phyloP scores from a whole-genome alignment of 2,888 invertebrate species.

The Ernsta delagoae region DNA sequence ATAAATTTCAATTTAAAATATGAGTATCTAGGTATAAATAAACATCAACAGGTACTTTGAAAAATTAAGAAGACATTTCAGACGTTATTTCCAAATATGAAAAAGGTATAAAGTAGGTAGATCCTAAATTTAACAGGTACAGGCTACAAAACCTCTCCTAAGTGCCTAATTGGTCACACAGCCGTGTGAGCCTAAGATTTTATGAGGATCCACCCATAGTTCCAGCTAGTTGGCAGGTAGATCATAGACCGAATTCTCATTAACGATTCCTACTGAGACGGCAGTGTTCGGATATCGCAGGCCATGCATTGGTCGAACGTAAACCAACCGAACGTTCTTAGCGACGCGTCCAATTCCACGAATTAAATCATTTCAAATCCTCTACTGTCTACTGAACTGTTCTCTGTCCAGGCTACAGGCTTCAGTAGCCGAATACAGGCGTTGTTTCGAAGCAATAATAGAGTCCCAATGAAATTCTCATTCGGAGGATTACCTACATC shows the following conservation, averaged over 20 bases:
- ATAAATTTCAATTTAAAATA: too few relatives aligned
- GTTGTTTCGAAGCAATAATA: constrained; percentile 21
- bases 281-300: constrained; percentile 42
- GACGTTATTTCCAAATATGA: too few relatives aligned
- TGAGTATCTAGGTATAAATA: too few relatives aligned
- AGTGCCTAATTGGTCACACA: neutral
- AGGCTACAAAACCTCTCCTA: too few relatives aligned
- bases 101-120: too few relatives aligned
- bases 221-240: constrained; percentile 40
- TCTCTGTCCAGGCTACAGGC: constrained; percentile 15
- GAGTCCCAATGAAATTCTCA: constrained; percentile 3
- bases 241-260: constrained; percentile 46
- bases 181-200: neutral
- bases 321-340: constrained; percentile 34
- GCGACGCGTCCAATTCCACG: constrained; percentile 27
- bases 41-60: too few relatives aligned
- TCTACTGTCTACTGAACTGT: constrained; percentile 24
- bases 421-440: constrained; percentile 7
- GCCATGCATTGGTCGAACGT: constrained; percentile 30
- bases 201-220: constrained; percentile 5
- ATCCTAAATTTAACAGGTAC: too few relatives aligned
- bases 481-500: neutral
- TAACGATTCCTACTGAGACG: constrained; percentile 56
- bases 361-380: constrained; percentile 36
- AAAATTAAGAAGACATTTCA: too few relatives aligned